These are phyloP conservation scores for Morinoia aosen DNA, from an alignment of 2,888 invertebrate species.

Conservation along the genomic window DNA sequence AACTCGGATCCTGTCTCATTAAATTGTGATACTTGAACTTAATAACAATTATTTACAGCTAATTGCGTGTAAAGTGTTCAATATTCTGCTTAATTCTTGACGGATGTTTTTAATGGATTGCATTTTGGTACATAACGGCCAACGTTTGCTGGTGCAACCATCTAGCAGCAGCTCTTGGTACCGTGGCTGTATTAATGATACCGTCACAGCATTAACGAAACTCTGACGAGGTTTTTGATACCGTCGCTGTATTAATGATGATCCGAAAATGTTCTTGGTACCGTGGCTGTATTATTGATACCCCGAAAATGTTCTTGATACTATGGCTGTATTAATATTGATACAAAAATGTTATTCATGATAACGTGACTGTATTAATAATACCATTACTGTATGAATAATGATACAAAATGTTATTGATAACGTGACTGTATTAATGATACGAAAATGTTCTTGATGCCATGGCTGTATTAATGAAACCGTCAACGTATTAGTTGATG, in stretches of 20 bases:
- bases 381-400: background rate
- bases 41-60: background rate
- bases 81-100: background rate
- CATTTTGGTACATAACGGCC: background rate
- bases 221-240: background rate
- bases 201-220: background rate
- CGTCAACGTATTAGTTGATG: background rate
- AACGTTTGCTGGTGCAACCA: background rate
- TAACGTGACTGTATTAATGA: background rate
- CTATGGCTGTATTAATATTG: background rate
- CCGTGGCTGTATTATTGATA: background rate
- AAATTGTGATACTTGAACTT: background rate
- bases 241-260: background rate
- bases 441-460: background rate
- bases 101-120: background rate
- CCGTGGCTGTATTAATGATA: no score
- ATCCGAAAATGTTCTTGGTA: background rate
- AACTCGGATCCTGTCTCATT: background rate
- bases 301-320: background rate
- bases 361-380: background rate
- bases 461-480: background rate
- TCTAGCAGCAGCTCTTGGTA: no score
- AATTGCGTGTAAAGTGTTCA: background rate
- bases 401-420: background rate
- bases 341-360: background rate